A percentile compares a stretch with the other conserved stretches of the same genome.
These are phyloP conservation scores for Drosophila sucinea DNA, from an alignment of 1,140 invertebrate genomes.

Conservation along the genomic window DNA sequence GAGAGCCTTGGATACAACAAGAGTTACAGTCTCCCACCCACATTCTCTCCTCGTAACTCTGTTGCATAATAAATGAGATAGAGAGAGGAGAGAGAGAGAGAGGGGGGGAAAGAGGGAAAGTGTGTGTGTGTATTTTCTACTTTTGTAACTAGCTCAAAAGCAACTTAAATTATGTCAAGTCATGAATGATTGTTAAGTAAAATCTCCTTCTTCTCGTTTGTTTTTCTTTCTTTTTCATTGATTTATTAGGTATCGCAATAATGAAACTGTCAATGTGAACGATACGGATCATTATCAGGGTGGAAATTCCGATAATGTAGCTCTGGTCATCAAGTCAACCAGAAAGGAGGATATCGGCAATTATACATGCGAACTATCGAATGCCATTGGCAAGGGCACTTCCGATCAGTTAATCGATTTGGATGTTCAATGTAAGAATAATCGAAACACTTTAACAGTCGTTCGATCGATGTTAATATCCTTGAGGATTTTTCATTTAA, in stretches of 20 bases:
- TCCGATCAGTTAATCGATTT: slow-evolving; percentile 89
- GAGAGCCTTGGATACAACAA: slow-evolving; percentile 5
- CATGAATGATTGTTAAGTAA: slow-evolving; percentile 16
- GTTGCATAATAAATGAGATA: slow-evolving; percentile 40
- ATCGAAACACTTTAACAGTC: background rate
- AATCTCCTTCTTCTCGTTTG: slow-evolving; percentile 11
- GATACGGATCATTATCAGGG: slow-evolving; percentile 88
- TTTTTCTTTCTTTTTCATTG: slow-evolving; percentile 28
- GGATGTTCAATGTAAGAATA: slow-evolving; percentile 90
- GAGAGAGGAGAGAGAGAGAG: background rate
- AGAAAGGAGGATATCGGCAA: slow-evolving; percentile 90
- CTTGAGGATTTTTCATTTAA: slow-evolving; percentile 61
- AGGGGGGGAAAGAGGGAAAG: slow-evolving; percentile 4
- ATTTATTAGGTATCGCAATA: slow-evolving; percentile 88
- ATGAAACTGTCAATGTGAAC: slow-evolving; percentile 86
- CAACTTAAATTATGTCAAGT: background rate
- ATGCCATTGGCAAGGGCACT: slow-evolving; percentile 86
- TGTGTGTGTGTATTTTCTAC: slow-evolving; percentile 11
- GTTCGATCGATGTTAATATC: background rate
- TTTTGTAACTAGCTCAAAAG: background rate
- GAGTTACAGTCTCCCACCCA: background rate
- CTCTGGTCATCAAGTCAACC: slow-evolving; percentile 90
- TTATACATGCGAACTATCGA: slow-evolving; percentile 91
- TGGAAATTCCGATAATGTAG: slow-evolving; percentile 88
- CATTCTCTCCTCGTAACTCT: background rate